Percentiles rank a stretch among this genome's conserved stretches.
Conservation (phyloP, 1,140 invertebrate species). For the Trialeurodes vaporariorum region DNA sequence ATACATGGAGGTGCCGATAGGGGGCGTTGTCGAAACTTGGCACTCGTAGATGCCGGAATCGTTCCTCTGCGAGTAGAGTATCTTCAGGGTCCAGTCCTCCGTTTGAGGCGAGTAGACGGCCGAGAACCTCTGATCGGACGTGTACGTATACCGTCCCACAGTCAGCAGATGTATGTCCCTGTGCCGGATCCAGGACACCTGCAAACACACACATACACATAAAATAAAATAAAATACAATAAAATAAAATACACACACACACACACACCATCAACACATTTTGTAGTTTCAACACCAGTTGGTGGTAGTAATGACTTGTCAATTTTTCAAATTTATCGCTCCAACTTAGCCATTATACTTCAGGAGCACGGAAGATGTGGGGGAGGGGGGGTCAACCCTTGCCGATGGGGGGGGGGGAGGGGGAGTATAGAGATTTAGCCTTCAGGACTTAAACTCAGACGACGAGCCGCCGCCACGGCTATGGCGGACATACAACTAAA, state of each 20-base stretch:
- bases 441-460: no score
- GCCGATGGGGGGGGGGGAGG: no score
- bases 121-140: slow-evolving; percentile 59
- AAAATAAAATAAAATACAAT: no score
- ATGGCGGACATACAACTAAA: background rate
- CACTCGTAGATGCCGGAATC: slow-evolving; percentile 68
- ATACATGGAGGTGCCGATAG: slow-evolving; percentile 65
- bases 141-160: slow-evolving; percentile 59
- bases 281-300: background rate
- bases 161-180: slow-evolving; percentile 62
- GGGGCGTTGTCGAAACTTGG: slow-evolving; percentile 75
- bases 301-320: background rate
- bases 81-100: slow-evolving; percentile 74
- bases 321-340: background rate
- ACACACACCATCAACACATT: background rate
- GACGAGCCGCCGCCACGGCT: background rate
- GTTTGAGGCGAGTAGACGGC: slow-evolving; percentile 71
- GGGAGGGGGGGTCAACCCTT: no score
- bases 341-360: slow-evolving; percentile 1
- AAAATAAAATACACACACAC: no score
- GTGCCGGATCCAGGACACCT: slow-evolving; percentile 65
- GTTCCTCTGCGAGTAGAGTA: slow-evolving; percentile 62
- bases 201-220: slow-evolving; percentile 21
- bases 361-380: no score
- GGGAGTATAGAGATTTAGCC: no score